Conservation (phyloP, 2,888 invertebrate species). For the Melikaiella ostensackeni region DNA sequence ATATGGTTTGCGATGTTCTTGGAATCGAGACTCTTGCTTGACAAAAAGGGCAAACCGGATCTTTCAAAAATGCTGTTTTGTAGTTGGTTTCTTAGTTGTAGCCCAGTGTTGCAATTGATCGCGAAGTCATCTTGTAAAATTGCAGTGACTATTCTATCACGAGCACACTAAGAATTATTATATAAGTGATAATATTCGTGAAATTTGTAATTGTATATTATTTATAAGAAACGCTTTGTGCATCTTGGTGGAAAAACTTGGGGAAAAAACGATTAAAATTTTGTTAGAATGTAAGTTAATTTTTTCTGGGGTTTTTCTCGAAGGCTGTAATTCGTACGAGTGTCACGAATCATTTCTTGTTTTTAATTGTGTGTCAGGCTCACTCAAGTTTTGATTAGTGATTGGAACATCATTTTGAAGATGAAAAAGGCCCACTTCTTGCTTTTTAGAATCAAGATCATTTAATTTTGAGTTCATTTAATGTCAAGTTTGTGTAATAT, state of each 20-base stretch:
- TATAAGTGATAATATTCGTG: conserved; percentile 14
- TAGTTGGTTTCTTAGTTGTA: conserved; percentile 67
- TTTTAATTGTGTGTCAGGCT: conserved; percentile 7
- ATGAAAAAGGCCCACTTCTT: conserved; percentile 20
- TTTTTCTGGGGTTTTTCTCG: conserved; percentile 11
- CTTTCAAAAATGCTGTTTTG: conserved; percentile 66
- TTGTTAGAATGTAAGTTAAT: neutral
- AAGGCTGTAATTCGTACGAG: neutral
- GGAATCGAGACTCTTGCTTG: conserved; percentile 47
- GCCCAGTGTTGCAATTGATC: conserved; percentile 57
- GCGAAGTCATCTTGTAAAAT: conserved; percentile 21
- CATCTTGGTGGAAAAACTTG: neutral
- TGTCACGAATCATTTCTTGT: neutral
- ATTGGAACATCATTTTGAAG: conserved; percentile 28
- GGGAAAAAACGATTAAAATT: neutral
- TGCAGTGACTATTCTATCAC: conserved; percentile 30
- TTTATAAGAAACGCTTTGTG: neutral
- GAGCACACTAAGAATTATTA: conserved; percentile 7
- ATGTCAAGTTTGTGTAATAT: neutral
- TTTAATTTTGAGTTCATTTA: neutral
- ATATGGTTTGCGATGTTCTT: conserved; percentile 56
- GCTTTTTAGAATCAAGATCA: neutral
- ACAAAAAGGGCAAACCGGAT: conserved; percentile 60
- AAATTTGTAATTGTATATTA: neutral
- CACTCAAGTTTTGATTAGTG: conserved; percentile 5